Evolutionary conservation across 2,797 vertebrate genomes (phyloP).

Genomic region (Danio albolineatus): DNA sequence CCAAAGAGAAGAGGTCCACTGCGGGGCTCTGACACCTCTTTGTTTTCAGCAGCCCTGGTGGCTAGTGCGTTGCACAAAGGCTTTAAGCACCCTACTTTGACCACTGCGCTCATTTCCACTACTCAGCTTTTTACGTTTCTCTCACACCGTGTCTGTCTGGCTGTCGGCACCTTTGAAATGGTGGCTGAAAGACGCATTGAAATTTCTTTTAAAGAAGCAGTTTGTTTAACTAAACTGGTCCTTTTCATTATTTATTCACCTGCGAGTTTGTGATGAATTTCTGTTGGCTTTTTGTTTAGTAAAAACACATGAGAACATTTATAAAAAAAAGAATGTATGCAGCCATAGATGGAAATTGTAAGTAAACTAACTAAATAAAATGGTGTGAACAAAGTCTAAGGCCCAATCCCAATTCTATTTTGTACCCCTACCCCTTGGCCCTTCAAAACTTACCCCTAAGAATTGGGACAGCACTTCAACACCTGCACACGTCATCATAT

Average conservation of each 20-base stretch:
- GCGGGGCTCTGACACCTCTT: slow-evolving; percentile 67
- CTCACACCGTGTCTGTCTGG: slow-evolving; percentile 33
- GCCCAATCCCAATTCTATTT: no score
- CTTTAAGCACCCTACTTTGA: slow-evolving; percentile 77
- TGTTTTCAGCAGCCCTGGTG: slow-evolving; percentile 68
- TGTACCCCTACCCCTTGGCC: no score
- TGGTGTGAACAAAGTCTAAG: background rate
- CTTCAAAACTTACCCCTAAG: no score
- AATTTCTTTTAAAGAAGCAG: background rate
- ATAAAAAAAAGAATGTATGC: background rate
- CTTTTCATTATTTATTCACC: background rate
- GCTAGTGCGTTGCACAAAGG: slow-evolving; percentile 76
- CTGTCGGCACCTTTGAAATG: slow-evolving; percentile 26
- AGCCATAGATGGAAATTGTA: background rate
- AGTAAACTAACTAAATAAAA: background rate
- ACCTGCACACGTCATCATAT: no score
- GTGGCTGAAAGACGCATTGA: no score
- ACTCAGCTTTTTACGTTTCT: slow-evolving; percentile 74
- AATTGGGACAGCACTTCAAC: no score
- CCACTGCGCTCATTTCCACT: slow-evolving; percentile 69
- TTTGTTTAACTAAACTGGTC: no score
- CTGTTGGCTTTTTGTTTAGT: background rate
- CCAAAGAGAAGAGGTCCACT: slow-evolving; percentile 70
- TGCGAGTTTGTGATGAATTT: background rate
- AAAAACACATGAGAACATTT: background rate